phyloP scores from a whole-genome alignment of 1,140 invertebrate genomes.

The Diploscapter pachys region DNA sequence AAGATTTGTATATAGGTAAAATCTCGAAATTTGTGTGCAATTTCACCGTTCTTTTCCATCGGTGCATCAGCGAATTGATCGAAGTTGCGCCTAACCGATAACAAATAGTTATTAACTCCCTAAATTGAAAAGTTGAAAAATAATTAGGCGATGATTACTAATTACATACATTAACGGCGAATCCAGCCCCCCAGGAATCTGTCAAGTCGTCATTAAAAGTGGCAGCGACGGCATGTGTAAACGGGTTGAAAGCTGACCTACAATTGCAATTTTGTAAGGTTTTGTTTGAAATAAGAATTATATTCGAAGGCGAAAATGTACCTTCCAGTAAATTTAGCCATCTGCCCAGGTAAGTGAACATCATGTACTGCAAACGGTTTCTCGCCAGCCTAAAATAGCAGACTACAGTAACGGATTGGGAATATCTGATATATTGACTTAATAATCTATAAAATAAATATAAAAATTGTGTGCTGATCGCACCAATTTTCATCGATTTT shows the following conservation, averaged over 20 bases:
- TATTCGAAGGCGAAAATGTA: not conserved
- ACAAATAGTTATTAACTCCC: conserved; percentile 34
- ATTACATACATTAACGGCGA: conserved; percentile 38
- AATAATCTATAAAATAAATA: too few relatives aligned
- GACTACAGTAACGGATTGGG: too few relatives aligned
- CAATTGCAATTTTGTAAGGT: not conserved
- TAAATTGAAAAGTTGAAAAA: not conserved
- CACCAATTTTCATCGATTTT: too few relatives aligned
- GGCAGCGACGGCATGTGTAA: conserved; percentile 40
- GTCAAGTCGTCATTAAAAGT: conserved; percentile 42
- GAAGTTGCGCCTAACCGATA: conserved; percentile 35
- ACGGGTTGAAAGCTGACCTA: conserved; percentile 41
- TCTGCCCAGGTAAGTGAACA: conserved; percentile 42
- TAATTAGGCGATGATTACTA: not conserved
- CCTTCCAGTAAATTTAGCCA: conserved; percentile 39
- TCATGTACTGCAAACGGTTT: conserved; percentile 39
- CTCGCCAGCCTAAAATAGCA: conserved; percentile 12
- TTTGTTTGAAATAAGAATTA: not conserved
- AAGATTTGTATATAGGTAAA: too few relatives aligned
- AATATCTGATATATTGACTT: too few relatives aligned
- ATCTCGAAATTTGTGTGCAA: too few relatives aligned
- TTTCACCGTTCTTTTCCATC: conserved; percentile 23
- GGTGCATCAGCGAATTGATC: conserved; percentile 38
- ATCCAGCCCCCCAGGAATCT: conserved; percentile 44
- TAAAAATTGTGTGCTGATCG: too few relatives aligned